phyloP scores from a whole-genome alignment of 2,113 vertebrate species.

The Pungitius pungitius region DNA sequence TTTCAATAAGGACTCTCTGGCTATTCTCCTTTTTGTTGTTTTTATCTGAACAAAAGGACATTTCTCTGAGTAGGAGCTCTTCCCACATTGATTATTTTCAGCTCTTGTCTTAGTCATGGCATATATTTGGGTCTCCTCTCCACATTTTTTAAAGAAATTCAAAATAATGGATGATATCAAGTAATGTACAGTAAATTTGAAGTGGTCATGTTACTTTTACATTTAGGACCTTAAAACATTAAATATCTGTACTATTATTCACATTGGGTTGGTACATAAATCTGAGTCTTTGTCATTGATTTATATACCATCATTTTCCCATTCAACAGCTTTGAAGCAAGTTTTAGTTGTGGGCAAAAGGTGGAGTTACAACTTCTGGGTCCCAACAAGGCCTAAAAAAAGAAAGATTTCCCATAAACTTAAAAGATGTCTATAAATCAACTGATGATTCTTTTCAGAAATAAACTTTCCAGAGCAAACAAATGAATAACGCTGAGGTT shows the following conservation, averaged over 20 bases:
- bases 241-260: background rate
- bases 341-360: too few relatives aligned
- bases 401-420: background rate
- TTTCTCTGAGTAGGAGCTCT: background rate
- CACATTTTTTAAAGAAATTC: background rate
- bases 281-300: background rate
- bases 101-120: background rate
- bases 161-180: background rate
- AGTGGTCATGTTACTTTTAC: too few relatives aligned
- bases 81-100: slow-evolving; percentile 9
- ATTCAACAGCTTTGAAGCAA: too few relatives aligned
- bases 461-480: background rate
- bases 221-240: background rate
- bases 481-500: background rate
- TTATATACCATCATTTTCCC: too few relatives aligned
- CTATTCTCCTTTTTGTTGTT: slow-evolving; percentile 1
- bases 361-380: background rate
- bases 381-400: background rate
- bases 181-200: too few relatives aligned
- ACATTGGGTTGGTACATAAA: background rate
- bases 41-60: background rate
- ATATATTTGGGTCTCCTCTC: background rate
- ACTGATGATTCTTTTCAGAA: background rate
- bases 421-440: background rate
- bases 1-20: background rate